phyloP scores from a whole-genome alignment of 2,888 invertebrate species.

The Geotrupes spiniger region DNA sequence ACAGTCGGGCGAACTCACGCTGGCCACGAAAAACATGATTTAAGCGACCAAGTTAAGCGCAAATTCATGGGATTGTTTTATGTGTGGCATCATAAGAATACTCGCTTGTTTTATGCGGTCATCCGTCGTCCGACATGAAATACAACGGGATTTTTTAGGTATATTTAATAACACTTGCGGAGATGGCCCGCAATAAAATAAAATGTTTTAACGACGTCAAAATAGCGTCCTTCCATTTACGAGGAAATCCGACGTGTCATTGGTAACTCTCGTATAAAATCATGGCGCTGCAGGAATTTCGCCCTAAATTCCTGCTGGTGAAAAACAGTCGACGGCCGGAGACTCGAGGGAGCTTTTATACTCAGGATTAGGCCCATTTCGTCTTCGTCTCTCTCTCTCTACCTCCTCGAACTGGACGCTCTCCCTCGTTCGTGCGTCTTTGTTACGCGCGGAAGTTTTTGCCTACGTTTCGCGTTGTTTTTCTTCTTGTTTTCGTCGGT shows the following conservation, averaged over 20 bases:
- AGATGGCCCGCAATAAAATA: conserved; percentile 31
- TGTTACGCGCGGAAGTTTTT: conserved; percentile 14
- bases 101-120: background rate
- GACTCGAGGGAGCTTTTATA: conserved; percentile 38
- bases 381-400: conserved; percentile 26
- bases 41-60: background rate
- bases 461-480: conserved; percentile 7
- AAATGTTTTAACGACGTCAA: conserved; percentile 40
- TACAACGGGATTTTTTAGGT: conserved; percentile 6
- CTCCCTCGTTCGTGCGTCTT: conserved; percentile 7
- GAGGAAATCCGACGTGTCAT: conserved; percentile 35
- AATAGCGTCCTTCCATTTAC: conserved; percentile 40
- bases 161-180: conserved; percentile 19
- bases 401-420: conserved; percentile 6
- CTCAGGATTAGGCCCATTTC: conserved; percentile 39
- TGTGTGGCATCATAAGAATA: no score
- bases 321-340: conserved; percentile 34
- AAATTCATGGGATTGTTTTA: background rate
- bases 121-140: background rate
- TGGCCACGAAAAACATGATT: no score
- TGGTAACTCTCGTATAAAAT: conserved; percentile 36
- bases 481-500: conserved; percentile 11
- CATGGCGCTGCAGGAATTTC: conserved; percentile 31
- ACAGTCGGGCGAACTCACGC: no score
- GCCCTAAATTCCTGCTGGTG: conserved; percentile 30